Base-by-base conservation (phyloP, 2,888 invertebrate genomes). In the Pheosia gnoma region DNA sequence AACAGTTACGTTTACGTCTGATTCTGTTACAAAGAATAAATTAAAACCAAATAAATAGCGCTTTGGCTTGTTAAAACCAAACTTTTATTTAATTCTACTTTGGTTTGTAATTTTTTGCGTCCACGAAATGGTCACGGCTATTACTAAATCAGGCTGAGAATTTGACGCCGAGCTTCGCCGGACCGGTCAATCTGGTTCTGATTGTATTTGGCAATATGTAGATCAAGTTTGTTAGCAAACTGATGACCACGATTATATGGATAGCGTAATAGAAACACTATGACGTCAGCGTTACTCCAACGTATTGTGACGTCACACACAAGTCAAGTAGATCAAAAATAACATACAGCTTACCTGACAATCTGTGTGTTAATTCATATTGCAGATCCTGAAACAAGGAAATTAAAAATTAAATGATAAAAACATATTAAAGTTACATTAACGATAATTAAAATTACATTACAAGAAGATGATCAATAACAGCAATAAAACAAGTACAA, bases 331-430 rank as follows among this genome's bases (percentile, higher is more conserved):
- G 8, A 41, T 41, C 8, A 47, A 47, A 11, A 47, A 47, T 43
- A 43, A 3, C 1, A 5, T n/a, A n/a, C 11, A 6, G 38, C 70
- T 74, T 69, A 80, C 80, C 79, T 78, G 72, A 68, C 71, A 65
- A 59, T 59, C 56, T 62, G 59, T 65, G 65, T 56, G 57, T 41
- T 54, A 59, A n/a, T 59, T 66, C 67, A 64, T 65, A 53, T 55
- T 69, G 61, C 68, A 70, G 72, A 73, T 74, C 69, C 80, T 81
- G 80, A 60, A 80, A 80, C 72, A 79, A 80, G 63, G 58, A 59
- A 60, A 25, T 1, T 54, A 51, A 54, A 53, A 45, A 10, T 25
- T 25, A n/a, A 56, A 41, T 13, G 39, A 56, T 43, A 8, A 43
- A 43, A 8, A 43, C 9, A 43, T 4, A 41, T 41, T 7, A 5